phyloP scores from a whole-genome alignment of 2,797 vertebrate genomes.

The Picus viridis region DNA sequence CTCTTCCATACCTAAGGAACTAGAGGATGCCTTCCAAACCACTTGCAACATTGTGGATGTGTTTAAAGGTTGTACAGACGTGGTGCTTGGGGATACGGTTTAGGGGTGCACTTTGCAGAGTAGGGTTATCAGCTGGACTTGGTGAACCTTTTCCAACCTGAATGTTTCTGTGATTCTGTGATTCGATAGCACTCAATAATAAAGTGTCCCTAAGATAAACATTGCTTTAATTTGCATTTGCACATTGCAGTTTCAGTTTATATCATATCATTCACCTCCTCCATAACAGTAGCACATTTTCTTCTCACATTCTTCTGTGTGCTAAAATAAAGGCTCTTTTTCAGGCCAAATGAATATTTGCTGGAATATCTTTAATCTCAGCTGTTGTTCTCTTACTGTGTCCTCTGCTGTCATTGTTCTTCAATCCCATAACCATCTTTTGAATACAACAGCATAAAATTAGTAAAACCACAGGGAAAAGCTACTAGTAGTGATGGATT shows the following conservation, averaged over 20 bases:
- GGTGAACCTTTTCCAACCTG: too few species aligned
- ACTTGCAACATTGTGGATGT: background rate
- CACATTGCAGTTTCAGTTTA: slow-evolving; percentile 33
- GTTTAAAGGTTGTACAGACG: too few species aligned
- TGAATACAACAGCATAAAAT: background rate
- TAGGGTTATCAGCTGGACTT: too few species aligned
- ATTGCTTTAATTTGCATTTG: slow-evolving; percentile 31
- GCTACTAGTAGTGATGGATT: background rate
- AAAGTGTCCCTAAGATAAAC: slow-evolving; percentile 26
- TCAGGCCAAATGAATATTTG: background rate
- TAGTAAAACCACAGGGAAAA: background rate
- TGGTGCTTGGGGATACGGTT: too few species aligned
- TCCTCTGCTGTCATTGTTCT: background rate
- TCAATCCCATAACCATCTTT: background rate
- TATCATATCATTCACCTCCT: slow-evolving; percentile 44
- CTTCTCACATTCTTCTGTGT: slow-evolving; percentile 30
- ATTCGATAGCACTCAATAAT: slow-evolving; percentile 1
- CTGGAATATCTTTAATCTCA: background rate
- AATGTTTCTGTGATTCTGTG: too few species aligned
- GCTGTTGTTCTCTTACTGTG: background rate
- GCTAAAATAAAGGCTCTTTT: slow-evolving; percentile 38
- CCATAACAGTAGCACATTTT: slow-evolving; percentile 37
- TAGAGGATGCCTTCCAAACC: slow-evolving; percentile 25
- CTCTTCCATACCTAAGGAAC: slow-evolving; percentile 5
- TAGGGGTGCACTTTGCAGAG: too few species aligned